Base-by-base conservation (phyloP, 2,113 vertebrate genomes). In the Cebidichthys violaceus region DNA sequence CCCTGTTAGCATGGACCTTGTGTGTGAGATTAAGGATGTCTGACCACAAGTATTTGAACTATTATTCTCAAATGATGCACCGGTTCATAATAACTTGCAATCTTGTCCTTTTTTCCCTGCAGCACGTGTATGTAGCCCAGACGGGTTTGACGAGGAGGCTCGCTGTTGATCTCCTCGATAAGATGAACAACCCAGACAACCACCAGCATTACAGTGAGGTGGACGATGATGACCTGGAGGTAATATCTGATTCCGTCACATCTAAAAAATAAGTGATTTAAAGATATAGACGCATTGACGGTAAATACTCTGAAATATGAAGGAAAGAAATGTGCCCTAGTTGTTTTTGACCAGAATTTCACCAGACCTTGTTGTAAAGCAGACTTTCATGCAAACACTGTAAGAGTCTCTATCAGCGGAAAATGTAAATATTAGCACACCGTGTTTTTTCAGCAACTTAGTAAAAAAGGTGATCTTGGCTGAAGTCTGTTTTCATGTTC, bases 151-250 rank as follows among this genome's bases (percentile, higher is more conserved):
- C 96, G 0, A 95, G 96, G 70, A 95, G 96, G 65, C 94, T 99
- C 7, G 98, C 98, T 9, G 95, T 97, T 4, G 98, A 99, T 84
- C 95, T 99, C 33, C 82, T 99, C 79, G 98, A 99, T 88, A 99
- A 96, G 93, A 96, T 99, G 87, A 99, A 97, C 90, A 99, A 99
- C 88, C 98, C 98, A 1, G 98, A 99, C 79, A 95, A 96, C 95
- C 97, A 98, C 55, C 89, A 96, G 60, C 97, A 96, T 93, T 98
- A 96, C 70, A 80, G 77, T 0, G 97, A 98, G 72, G 95, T 94
- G 0, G 98, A 99, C 0, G 98, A 99, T 0, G 98, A 99, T 5
- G 97, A 99, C 86, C 95, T 98, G 1, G 98, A 99, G 97, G 98
- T 99, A 91, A 88, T 4, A 5, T 11, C 22, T 3, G 0, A 45